Percentiles rank a stretch among this genome's conserved stretches.
Conservation (phyloP, 2,888 invertebrate species). For the Pseudococcus viburni region DNA sequence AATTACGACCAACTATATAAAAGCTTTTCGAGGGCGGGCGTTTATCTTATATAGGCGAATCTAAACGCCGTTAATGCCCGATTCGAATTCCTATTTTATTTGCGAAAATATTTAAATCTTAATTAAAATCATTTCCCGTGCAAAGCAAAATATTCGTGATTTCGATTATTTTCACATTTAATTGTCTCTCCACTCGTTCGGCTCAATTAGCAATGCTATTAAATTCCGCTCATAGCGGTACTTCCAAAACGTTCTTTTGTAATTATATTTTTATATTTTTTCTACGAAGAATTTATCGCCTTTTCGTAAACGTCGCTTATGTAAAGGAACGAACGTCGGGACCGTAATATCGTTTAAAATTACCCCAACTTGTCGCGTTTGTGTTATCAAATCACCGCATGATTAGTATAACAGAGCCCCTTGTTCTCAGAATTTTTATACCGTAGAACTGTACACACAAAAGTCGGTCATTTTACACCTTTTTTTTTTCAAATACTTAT, state of each 20-base stretch:
- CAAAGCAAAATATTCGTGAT: constrained; percentile 8
- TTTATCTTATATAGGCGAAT: constrained; percentile 37
- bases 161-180: constrained; percentile 41
- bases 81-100: constrained; percentile 40
- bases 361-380: not conserved
- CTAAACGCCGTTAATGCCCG: constrained; percentile 45
- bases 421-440: no score
- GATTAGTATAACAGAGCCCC: no score
- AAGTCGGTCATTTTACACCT: no score
- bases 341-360: constrained; percentile 6
- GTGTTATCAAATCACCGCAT: no score
- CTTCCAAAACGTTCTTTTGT: not conserved
- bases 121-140: constrained; percentile 28
- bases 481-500: no score
- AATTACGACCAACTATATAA: constrained; percentile 10
- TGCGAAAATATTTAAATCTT: constrained; percentile 56
- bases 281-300: not conserved
- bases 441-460: no score
- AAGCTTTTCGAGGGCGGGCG: constrained; percentile 1
- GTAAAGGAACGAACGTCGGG: not conserved
- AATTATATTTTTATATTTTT: not conserved
- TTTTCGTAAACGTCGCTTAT: not conserved
- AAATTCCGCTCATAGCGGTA: constrained; percentile 1
- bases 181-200: constrained; percentile 22
- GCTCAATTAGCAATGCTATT: constrained; percentile 9